phyloP scores from a whole-genome alignment of 2,797 vertebrate species.

The Poeciliopsis paucimaculata region DNA sequence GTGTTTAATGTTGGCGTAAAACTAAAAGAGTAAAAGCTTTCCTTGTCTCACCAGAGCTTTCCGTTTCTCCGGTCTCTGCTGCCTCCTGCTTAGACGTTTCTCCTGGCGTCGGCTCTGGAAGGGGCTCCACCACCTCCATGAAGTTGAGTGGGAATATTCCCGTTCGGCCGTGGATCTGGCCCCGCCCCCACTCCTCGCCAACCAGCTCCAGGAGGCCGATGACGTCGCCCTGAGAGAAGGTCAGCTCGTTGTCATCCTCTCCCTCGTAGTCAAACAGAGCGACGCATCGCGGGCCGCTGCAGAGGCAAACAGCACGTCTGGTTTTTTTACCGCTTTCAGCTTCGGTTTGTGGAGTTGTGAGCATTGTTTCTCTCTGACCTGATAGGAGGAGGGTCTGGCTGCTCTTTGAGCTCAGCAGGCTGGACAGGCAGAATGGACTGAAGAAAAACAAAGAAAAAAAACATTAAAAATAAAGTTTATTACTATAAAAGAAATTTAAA shows the following conservation, averaged over 20 bases:
- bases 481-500: too few relatives aligned
- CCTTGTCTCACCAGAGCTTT: conserved; percentile 15
- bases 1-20: background rate
- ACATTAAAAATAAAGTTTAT: too few relatives aligned
- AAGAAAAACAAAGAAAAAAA: background rate
- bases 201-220: conserved; percentile 86
- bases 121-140: conserved; percentile 84
- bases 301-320: background rate
- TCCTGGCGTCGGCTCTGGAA: conserved; percentile 31
- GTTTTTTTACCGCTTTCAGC: background rate
- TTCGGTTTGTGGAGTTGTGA: background rate
- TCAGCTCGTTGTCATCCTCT: conserved; percentile 89
- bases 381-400: conserved; percentile 36
- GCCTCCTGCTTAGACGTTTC: background rate
- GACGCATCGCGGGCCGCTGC: conserved; percentile 80
- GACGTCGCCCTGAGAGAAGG: conserved; percentile 89
- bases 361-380: conserved; percentile 41
- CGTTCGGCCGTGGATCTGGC: conserved; percentile 80
- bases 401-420: conserved; percentile 53
- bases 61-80: accelerated
- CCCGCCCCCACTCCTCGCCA: conserved; percentile 91
- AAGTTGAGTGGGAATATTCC: conserved; percentile 93
- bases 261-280: conserved; percentile 90
- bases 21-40: background rate
- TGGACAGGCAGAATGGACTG: conserved; percentile 60